Base-by-base conservation (phyloP, 2,888 invertebrate species). In the Microplitis deprimator region DNA sequence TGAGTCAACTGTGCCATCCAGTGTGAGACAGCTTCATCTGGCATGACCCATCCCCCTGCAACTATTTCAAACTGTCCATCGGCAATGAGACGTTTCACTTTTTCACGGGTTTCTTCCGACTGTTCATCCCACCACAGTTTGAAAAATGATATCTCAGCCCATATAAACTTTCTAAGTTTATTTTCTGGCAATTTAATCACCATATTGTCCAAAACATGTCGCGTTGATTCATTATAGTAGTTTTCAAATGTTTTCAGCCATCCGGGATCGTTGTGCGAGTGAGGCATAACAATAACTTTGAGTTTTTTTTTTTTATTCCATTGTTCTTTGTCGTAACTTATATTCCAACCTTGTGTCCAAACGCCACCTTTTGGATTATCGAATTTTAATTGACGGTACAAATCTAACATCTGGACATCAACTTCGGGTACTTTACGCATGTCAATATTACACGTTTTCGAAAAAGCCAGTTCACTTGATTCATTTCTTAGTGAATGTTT, bases 31-130 rank as follows among this genome's bases (percentile, higher is more conserved):
- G 99, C 98, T 90, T 99, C 99, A 88, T 99, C 99, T 38, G 97
- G 95, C 99, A 99, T 99, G 1, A 99, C 99, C 98, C 99, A 99
- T 7, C 98, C 99, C 0, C 99, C 99, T 0, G 98, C 96, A 0
- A 99, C 98, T 82, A 99, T 95, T 91, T 99, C 99, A 78, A 99
- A 90, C 88, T 98, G 97, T 1, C 96, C 95, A 38, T 94, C 94
- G 75, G 94, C 92, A 4, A 98, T 87, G 67, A 98, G 90, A 81
- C 90, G 91, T 87, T 92, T 92, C 0, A 93, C 92, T 79, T 89
- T 87, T 61, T 92, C 93, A 89, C 91, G 94, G 83, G 92, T 94
- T 78, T 90, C 92, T 82, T 91, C 92, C 75, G 90, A 93, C 84
- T 94, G 93, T 87, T 92, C 93, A 82, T 94, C 93, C 96, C 97